A percentile compares a stretch with the other conserved stretches of the same genome.
phyloP scores from a whole-genome alignment of 2,888 invertebrate genomes.

The Bruchidius siliquastri region DNA sequence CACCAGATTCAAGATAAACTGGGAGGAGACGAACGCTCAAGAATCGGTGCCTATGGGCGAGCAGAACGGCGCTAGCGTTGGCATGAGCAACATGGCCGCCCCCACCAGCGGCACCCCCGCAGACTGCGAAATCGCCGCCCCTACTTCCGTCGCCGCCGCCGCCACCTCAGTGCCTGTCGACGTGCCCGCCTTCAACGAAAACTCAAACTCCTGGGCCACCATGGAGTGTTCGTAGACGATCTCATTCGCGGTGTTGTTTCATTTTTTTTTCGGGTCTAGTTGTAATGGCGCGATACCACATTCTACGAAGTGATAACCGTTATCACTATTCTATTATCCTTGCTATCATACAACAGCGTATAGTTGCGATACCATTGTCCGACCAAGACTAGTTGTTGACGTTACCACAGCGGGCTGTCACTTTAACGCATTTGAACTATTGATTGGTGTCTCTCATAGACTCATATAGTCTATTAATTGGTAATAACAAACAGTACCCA shows the following conservation, averaged over 20 bases:
- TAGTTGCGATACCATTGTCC: too few species aligned
- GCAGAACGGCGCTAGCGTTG: constrained; percentile 32
- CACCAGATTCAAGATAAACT: constrained; percentile 94
- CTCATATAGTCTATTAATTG: too few species aligned
- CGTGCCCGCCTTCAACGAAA: constrained; percentile 55
- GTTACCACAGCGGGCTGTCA: too few species aligned
- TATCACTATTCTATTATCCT: too few species aligned
- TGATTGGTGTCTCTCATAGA: too few species aligned
- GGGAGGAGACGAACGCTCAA: constrained; percentile 70
- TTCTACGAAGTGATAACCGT: too few species aligned
- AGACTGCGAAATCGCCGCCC: constrained; percentile 49
- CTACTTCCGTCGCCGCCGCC: constrained; percentile 46
- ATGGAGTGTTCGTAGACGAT: constrained; percentile 53
- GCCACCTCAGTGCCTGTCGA: constrained; percentile 33
- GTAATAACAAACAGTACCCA: too few species aligned
- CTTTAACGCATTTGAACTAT: too few species aligned
- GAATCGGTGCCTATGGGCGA: constrained; percentile 30
- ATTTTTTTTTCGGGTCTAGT: not conserved
- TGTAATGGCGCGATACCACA: not conserved
- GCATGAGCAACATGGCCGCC: not conserved
- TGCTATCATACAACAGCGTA: too few species aligned
- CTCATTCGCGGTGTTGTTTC: not conserved
- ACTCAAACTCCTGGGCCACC: constrained; percentile 60
- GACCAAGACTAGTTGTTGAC: too few species aligned
- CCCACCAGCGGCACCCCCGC: not conserved